A percentile compares a stretch with the other conserved stretches of the same genome.
Evolutionary conservation across 2,888 invertebrate species (phyloP).

Genomic region (Pinctada fucata): DNA sequence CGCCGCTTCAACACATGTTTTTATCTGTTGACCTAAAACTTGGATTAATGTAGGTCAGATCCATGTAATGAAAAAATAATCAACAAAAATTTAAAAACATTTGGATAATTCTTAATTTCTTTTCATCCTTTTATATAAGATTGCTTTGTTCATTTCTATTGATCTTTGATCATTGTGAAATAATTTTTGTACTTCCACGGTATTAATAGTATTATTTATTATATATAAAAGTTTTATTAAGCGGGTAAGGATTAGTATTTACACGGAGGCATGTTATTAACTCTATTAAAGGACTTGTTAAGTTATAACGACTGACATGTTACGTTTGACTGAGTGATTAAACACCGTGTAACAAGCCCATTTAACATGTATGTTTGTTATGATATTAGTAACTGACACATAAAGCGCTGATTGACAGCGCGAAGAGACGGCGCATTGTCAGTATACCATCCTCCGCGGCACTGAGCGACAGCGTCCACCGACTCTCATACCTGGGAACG

Average conservation of each 20-base stretch:
- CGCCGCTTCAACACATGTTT: neutral
- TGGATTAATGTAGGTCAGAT: neutral
- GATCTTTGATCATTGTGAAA: neutral
- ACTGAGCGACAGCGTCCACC: too few relatives aligned
- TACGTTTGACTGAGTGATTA: neutral
- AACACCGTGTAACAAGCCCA: constrained; percentile 5
- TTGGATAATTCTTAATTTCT: too few relatives aligned
- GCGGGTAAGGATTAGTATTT: too few relatives aligned
- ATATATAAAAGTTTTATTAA: too few relatives aligned
- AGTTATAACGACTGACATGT: neutral
- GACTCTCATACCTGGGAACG: too few relatives aligned
- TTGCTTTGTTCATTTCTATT: neutral
- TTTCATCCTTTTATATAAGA: neutral
- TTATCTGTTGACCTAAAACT: neutral
- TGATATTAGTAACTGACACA: constrained; percentile 19
- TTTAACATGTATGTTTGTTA: constrained; percentile 25
- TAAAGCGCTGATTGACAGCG: constrained; percentile 23
- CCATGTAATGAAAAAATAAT: too few relatives aligned
- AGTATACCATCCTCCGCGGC: too few relatives aligned
- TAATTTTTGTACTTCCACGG: too few relatives aligned
- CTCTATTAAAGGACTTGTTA: neutral
- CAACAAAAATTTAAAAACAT: too few relatives aligned
- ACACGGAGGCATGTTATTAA: neutral
- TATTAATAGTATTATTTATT: too few relatives aligned
- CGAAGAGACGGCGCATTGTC: neutral